phyloP scores from a whole-genome alignment of 2,113 vertebrate species.

The Odontophorus gujanensis region DNA sequence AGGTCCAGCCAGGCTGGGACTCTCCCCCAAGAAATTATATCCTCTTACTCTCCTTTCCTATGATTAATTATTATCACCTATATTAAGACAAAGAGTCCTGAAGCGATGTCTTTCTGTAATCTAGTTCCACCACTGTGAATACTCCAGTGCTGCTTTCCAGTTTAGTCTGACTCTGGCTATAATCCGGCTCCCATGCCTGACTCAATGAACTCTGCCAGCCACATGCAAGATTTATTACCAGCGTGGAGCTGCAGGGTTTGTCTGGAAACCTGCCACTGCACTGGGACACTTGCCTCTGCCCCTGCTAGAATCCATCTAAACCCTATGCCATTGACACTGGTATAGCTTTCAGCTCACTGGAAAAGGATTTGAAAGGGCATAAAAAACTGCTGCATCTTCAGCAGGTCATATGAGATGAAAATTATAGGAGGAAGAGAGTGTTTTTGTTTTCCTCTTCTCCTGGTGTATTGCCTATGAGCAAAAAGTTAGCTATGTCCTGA shows the following conservation, averaged over 20 bases:
- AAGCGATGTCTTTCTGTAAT: background rate
- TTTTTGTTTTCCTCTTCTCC: background rate
- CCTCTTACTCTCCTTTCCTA: background rate
- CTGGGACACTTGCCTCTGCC: background rate
- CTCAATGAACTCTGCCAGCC: background rate
- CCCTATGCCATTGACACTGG: accelerated
- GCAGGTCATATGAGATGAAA: background rate
- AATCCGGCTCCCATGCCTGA: background rate
- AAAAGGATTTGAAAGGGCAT: background rate
- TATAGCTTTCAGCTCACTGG: accelerated
- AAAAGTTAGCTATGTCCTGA: background rate
- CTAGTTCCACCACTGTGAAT: background rate
- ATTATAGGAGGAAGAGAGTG: background rate
- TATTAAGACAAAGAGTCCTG: background rate
- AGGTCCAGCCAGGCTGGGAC: background rate
- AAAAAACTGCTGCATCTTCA: background rate
- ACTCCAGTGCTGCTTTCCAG: background rate
- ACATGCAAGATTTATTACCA: background rate
- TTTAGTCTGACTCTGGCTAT: background rate
- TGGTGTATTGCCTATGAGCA: background rate
- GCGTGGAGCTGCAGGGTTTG: background rate
- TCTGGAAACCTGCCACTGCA: accelerated
- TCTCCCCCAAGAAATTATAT: background rate
- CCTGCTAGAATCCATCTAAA: background rate
- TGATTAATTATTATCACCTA: background rate